These are phyloP conservation scores for Symphodus melops DNA, from an alignment of 2,113 vertebrate species.

Conservation along the genomic window DNA sequence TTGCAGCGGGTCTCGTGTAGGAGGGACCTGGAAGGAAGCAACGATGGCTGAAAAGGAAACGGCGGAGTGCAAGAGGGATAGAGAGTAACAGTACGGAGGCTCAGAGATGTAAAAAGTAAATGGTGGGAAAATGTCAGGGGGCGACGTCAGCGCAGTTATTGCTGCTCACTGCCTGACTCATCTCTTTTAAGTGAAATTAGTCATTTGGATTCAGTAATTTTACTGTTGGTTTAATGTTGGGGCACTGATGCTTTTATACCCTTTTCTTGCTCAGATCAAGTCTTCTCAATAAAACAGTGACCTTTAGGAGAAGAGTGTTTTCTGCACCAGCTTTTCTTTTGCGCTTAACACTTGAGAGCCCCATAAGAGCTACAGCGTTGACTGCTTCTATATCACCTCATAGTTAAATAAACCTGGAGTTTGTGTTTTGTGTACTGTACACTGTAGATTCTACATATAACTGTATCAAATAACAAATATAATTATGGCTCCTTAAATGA, in stretches of 20 bases:
- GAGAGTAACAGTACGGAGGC: slow-evolving; percentile 36
- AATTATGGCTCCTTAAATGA: slow-evolving; percentile 31
- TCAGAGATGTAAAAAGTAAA: slow-evolving; percentile 71
- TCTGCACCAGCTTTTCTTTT: neutral
- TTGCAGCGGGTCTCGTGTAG: slow-evolving; percentile 49
- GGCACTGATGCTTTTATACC: slow-evolving; percentile 40
- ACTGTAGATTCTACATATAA: slow-evolving; percentile 9
- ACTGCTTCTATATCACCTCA: neutral
- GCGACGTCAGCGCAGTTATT: slow-evolving; percentile 61
- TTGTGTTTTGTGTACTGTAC: slow-evolving; percentile 17
- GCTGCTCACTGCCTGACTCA: slow-evolving; percentile 46
- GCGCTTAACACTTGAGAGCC: neutral
- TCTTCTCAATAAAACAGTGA: slow-evolving; percentile 60
- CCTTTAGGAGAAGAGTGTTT: slow-evolving; percentile 42
- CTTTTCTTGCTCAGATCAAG: slow-evolving; percentile 43
- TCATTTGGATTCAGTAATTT: slow-evolving; percentile 63
- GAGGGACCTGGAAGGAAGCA: slow-evolving; percentile 53
- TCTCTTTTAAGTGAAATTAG: slow-evolving; percentile 69
- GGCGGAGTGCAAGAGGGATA: slow-evolving; percentile 1
- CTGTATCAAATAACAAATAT: slow-evolving; percentile 31
- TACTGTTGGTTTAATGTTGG: slow-evolving; percentile 62
- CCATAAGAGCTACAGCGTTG: neutral
- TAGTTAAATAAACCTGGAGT: neutral
- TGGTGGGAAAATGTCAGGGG: slow-evolving; percentile 68
- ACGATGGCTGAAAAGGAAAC: slow-evolving; percentile 5